Conservation (phyloP, 2,113 vertebrate species). For the Nerophis ophidion region DNA sequence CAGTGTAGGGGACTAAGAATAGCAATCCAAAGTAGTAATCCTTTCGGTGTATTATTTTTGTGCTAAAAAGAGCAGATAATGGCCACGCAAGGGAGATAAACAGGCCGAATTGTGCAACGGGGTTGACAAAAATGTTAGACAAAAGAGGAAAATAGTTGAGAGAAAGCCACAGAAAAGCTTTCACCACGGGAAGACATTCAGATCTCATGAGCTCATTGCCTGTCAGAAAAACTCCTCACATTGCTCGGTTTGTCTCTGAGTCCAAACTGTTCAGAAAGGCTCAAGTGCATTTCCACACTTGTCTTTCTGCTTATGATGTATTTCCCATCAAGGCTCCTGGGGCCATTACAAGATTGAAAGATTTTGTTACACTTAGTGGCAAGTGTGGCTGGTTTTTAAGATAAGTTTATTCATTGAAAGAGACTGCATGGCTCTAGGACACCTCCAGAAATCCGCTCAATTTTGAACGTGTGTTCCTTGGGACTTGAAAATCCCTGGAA, state of each 20-base stretch:
- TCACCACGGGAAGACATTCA: conserved; percentile 60
- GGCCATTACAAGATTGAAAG: too few species aligned
- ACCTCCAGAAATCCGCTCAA: too few species aligned
- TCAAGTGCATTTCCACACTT: conserved; percentile 30
- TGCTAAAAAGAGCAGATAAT: conserved; percentile 21
- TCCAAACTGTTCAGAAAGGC: conserved; percentile 32
- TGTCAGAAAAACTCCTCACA: conserved; percentile 45
- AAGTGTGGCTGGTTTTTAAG: too few species aligned
- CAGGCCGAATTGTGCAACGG: conserved; percentile 7
- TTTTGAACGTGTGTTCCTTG: too few species aligned
- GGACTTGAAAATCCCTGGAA: too few species aligned
- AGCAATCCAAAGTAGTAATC: conserved; percentile 26
- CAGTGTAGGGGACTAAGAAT: conserved; percentile 28
- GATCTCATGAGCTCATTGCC: conserved; percentile 62
- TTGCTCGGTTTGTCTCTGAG: conserved; percentile 32
- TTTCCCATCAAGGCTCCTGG: too few species aligned
- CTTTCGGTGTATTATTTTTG: conserved; percentile 10
- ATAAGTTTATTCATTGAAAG: too few species aligned
- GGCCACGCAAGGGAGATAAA: conserved; percentile 15
- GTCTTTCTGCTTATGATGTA: background rate
- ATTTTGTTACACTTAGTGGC: too few species aligned
- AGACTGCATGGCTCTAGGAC: too few species aligned
- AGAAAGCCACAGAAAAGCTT: conserved; percentile 47
- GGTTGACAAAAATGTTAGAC: conserved; percentile 18
- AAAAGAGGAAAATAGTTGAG: conserved; percentile 24